phyloP scores from a whole-genome alignment of 2,797 vertebrate species.

The Notolepis coatsorum region DNA sequence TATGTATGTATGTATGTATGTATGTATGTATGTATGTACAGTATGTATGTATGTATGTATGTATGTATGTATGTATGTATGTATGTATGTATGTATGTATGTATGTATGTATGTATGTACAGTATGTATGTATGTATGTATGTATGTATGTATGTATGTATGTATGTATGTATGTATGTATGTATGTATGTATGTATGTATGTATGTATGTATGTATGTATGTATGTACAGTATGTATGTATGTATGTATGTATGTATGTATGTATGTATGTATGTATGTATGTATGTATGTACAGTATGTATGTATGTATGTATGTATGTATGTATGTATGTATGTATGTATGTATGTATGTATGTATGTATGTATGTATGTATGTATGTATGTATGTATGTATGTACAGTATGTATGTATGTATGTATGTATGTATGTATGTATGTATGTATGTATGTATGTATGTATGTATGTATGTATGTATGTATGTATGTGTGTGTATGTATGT shows the following conservation, averaged over 20 bases:
- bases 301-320: too few relatives aligned
- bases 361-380: too few relatives aligned
- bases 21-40: too few relatives aligned
- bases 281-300: too few relatives aligned
- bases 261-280: neutral
- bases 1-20: neutral
- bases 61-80: too few relatives aligned
- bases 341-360: too few relatives aligned
- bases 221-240: too few relatives aligned
- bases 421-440: too few relatives aligned
- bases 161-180: neutral
- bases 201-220: neutral
- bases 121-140: too few relatives aligned
- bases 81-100: too few relatives aligned
- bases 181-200: constrained; percentile 10
- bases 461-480: neutral
- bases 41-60: too few relatives aligned
- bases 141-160: neutral
- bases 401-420: neutral
- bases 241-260: neutral
- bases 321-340: too few relatives aligned
- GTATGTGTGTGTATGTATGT: neutral
- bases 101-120: constrained; percentile 9
- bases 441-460: neutral
- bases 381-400: constrained; percentile 11